These are phyloP conservation scores for Hanleya hanleyi DNA, from an alignment of 2,888 invertebrate genomes.

Conservation along the genomic window DNA sequence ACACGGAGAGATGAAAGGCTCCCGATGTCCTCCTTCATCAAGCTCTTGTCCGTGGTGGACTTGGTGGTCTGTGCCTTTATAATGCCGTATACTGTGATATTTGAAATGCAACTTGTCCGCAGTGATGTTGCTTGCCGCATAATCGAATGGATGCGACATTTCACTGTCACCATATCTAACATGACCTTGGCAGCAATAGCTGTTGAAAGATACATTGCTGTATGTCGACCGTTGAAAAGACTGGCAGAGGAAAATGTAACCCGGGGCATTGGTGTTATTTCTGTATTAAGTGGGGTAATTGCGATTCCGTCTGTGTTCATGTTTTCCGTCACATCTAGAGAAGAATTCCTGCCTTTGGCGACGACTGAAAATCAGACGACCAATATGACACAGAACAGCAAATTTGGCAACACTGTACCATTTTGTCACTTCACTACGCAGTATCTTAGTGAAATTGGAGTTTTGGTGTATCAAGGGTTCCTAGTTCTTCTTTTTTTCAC, in stretches of 20 bases:
- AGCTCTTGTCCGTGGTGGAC: constrained; percentile 52
- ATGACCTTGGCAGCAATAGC: constrained; percentile 55
- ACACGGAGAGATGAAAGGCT: constrained; percentile 41
- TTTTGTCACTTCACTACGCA: constrained; percentile 58
- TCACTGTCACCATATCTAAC: constrained; percentile 46
- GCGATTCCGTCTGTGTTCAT: constrained; percentile 47
- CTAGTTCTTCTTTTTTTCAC: constrained; percentile 44
- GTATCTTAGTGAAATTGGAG: constrained; percentile 38
- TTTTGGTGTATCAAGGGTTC: constrained; percentile 42
- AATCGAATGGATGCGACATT: constrained; percentile 53
- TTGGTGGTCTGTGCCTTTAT: constrained; percentile 48
- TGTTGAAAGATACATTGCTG: constrained; percentile 54
- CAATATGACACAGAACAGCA: no score
- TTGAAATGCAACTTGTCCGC: constrained; percentile 52
- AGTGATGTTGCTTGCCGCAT: constrained; percentile 48
- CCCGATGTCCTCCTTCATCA: constrained; percentile 56
- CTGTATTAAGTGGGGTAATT: constrained; percentile 38
- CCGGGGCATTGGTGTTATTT: constrained; percentile 41
- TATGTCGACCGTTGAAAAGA: constrained; percentile 47
- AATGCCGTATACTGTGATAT: constrained; percentile 57
- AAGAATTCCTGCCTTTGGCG: constrained; percentile 30
- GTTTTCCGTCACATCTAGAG: constrained; percentile 49
- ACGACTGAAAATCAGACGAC: no score
- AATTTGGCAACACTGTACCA: no score
- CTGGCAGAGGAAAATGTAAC: constrained; percentile 44